A percentile compares a stretch with the other conserved stretches of the same genome.
Conservation (phyloP, 2,113 vertebrate species). For the Acrocephalus kingi region DNA sequence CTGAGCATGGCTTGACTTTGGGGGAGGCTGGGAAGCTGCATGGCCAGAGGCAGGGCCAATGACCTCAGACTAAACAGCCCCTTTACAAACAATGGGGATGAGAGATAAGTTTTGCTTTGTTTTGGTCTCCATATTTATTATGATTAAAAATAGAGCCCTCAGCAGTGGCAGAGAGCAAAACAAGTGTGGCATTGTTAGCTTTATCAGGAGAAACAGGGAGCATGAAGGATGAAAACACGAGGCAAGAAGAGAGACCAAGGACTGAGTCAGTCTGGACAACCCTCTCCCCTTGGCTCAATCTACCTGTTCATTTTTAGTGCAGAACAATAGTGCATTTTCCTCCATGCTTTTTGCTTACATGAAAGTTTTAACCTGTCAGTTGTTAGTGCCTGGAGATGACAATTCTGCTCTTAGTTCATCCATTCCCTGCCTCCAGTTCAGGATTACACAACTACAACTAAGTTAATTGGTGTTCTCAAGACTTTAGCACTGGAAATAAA, state of each 20-base stretch:
- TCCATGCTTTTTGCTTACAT: background rate
- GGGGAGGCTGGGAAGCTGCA: background rate
- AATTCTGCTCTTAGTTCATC: background rate
- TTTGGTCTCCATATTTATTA: background rate
- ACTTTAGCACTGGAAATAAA: background rate
- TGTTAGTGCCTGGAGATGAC: background rate
- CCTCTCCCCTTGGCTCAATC: rapidly evolving
- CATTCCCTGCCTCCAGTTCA: background rate
- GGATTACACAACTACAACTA: background rate
- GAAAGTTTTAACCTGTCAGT: background rate
- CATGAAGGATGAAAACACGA: slow-evolving; percentile 8
- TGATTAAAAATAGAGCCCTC: slow-evolving; percentile 59
- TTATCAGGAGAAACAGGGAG: slow-evolving; percentile 50
- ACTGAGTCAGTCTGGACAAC: background rate
- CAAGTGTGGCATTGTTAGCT: slow-evolving; percentile 24
- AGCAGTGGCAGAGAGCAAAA: background rate
- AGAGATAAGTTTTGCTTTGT: slow-evolving; percentile 55
- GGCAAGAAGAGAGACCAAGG: background rate
- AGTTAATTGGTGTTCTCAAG: background rate
- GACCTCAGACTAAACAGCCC: slow-evolving; percentile 39
- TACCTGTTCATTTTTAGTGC: background rate
- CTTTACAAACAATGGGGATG: background rate
- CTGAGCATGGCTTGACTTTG: background rate
- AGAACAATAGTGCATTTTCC: background rate
- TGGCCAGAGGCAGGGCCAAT: background rate